Conservation (phyloP, 2,888 invertebrate genomes). For the Hedya salicella region DNA sequence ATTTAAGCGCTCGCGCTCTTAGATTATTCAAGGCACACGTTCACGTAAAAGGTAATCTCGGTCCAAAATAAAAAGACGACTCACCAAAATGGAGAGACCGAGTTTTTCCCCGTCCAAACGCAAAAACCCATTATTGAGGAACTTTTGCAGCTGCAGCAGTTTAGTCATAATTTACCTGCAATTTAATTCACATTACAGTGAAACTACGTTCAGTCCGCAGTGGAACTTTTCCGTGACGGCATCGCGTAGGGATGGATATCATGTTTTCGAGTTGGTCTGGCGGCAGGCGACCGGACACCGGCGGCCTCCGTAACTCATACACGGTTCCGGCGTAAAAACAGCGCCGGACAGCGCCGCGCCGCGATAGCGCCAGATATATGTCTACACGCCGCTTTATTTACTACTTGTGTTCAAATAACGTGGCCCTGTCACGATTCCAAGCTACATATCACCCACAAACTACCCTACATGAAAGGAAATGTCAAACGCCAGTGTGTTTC, state of each 20-base stretch:
- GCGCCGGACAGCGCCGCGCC: constrained; percentile 62
- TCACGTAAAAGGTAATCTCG: not conserved
- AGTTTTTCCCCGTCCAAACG: constrained; percentile 15
- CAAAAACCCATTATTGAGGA: constrained; percentile 36
- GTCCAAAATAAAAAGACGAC: not conserved
- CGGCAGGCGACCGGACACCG: constrained; percentile 58
- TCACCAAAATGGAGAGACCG: constrained; percentile 6
- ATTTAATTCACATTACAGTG: constrained; percentile 39
- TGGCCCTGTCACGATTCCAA: constrained; percentile 40
- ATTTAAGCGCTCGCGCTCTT: not conserved
- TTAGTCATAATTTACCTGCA: constrained; percentile 40
- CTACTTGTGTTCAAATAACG: constrained; percentile 60
- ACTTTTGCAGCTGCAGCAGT: constrained; percentile 37
- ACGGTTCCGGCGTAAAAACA: constrained; percentile 78
- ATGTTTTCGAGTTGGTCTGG: constrained; percentile 35
- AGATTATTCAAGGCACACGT: not conserved
- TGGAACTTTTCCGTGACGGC: constrained; percentile 35
- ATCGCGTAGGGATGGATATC: constrained; percentile 33
- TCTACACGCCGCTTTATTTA: constrained; percentile 65
- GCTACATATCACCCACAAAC: constrained; percentile 49
- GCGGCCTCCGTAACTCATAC: constrained; percentile 76
- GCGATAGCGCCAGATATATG: constrained; percentile 62
- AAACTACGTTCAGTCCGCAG: constrained; percentile 26
- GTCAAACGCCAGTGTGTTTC: constrained; percentile 43
- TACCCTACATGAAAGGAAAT: constrained; percentile 46